Evolutionary conservation across 2,797 vertebrate species (phyloP), one percentile per base, ranked within the genome.

Genomic region (Poecile montanus): DNA sequence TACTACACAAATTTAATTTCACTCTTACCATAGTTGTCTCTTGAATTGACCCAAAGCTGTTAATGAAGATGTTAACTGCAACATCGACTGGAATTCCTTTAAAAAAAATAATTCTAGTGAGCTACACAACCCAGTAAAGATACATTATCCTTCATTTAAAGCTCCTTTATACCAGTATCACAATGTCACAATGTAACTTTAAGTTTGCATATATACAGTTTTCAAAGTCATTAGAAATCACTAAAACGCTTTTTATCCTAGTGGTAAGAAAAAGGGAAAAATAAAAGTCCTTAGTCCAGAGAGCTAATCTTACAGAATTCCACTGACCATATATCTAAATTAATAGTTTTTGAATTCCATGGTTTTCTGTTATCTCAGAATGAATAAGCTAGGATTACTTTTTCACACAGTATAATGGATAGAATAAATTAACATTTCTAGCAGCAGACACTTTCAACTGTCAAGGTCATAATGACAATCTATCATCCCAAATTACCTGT

Each of bases 11-110:
- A 73, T 62, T 90, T 89, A 40, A 78, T 80, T 83, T 47, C 48
- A 77, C 20, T 94, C 98, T 99, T 98, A 99, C 99, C 99, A 99
- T 99, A 30, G 99, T 99, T 47, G 99, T 99, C 97, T 99, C 99
- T 95, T 99, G 99, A 97, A 99, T 99, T 42, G 99, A 99, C 63
- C 99, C 99, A 97, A 99, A 99, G 95, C 99, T 99, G 98, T 99
- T 99, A 98, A 99, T 99, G 98, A 99, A 99, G 97, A 99, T 99
- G 96, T 99, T 99, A 91, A 99, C 99, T 91, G 98, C 98, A 93
- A 99, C 99, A 95, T 99, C 99, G 18, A 99, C 99, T 71, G 99
- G 99, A 95, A 99, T 99, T 68, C 99, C 99, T 99, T 96, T 11
- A 90, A 75, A 94, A 82, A 70, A 88, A 47, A 77, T 6, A 71